Conservation (phyloP, 2,888 invertebrate genomes). For the Polyommatus icarus region DNA sequence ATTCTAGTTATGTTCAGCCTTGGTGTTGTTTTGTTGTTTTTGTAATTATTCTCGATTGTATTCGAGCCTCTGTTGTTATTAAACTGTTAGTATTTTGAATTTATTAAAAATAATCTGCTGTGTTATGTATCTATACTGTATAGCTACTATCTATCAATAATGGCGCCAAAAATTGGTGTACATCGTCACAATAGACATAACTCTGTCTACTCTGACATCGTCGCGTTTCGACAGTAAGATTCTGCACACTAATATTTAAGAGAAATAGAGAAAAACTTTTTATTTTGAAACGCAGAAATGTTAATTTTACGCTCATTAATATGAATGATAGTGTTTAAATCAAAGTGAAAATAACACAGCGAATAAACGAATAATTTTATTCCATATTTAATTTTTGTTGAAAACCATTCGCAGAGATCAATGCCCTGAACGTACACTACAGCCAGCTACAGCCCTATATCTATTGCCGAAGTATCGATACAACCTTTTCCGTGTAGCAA, state of each 20-base stretch:
- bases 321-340: background rate
- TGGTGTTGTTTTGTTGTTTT: background rate
- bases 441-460: background rate
- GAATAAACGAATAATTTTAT: background rate
- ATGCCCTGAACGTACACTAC: background rate
- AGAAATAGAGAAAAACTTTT: background rate
- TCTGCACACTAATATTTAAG: background rate
- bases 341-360: background rate
- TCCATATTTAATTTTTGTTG: background rate
- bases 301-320: background rate
- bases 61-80: background rate
- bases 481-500: slow-evolving; percentile 2
- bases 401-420: background rate
- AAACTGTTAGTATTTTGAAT: no score
- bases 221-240: no score
- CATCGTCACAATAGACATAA: no score
- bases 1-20: background rate
- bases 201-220: no score
- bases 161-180: no score
- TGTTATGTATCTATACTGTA: no score
- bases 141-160: no score
- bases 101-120: no score
- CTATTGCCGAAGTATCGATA: background rate
- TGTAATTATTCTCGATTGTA: background rate
- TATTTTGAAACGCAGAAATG: background rate